Base-by-base conservation (phyloP, 2,888 invertebrate genomes). In the Amiota mariae region DNA sequence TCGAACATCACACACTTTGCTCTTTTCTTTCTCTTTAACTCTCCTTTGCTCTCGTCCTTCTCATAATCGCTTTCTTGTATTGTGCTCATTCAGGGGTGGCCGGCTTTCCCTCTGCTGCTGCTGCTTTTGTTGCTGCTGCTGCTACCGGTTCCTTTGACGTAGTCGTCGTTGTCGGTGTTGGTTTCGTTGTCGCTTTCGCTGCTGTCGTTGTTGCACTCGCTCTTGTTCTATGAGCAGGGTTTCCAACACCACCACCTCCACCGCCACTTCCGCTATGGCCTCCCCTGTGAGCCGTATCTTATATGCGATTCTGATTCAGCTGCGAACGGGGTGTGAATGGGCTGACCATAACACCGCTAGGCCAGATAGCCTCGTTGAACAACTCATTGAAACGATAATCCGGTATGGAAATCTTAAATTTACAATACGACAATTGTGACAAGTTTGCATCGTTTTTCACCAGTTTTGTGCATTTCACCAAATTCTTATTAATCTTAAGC, bases 351-450 rank as follows among this genome's bases (percentile, higher is more conserved):
- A 88, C 87, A 78, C 87, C 87, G 80, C 88, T 88, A 79, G 87
- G 87, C 87, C 87, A 88, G 79, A 88, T 87, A 70, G 85, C 86
- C 82, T 88, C 87, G 80, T 88, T 88, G 84, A 88, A 88, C 54
- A 88, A 84, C 82, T 88, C 87, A 75, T 88, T 88, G 82, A 88
- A 88, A 75, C 87, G 88, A 82, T 88, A 88, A 78, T 88, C 87
- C 79, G 87, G 87, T 76, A 88, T 88, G 84, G 87, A 88, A 75
- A 88, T 88, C 74, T 88, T 88, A 64, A 88, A 88, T 79, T 88
- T 88, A 77, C 87, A 88, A 76, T 88, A 88, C 10, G 88, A 88
- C 72, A 88, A 77, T 72, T 88, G 88, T 77, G 87, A 87, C 71
- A 88, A 78, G 75, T 88, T 88, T 71, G 87, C 87, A 80, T 88